Evolutionary conservation across 2,797 vertebrate species (phyloP).

Genomic region (Acanthurus tractus): DNA sequence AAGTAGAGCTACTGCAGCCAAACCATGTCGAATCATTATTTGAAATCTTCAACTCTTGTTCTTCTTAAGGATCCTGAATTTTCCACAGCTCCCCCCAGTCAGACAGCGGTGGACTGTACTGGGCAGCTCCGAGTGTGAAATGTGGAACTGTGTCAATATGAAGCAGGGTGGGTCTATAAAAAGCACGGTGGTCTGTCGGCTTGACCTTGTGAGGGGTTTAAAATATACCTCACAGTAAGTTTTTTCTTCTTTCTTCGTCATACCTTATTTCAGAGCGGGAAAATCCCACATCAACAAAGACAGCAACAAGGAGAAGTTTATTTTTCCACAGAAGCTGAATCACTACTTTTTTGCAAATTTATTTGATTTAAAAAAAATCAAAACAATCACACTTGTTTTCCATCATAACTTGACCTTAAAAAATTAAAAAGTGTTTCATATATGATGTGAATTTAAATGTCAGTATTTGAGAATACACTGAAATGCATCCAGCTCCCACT

Average conservation of each 20-base stretch:
- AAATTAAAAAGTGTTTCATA: conserved; percentile 41
- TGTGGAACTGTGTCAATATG: conserved; percentile 28
- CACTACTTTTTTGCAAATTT: background rate
- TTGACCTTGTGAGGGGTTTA: conserved; percentile 48
- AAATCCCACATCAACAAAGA: conserved; percentile 33
- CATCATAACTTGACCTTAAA: conserved; percentile 21
- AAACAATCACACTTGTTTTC: conserved; percentile 28
- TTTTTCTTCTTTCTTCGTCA: conserved; percentile 9
- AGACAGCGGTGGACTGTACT: background rate
- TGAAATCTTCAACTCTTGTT: conserved; percentile 13
- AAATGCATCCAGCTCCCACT: conserved; percentile 48
- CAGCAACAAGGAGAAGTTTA: background rate
- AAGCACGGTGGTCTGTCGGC: conserved; percentile 53
- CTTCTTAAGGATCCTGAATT: conserved; percentile 17
- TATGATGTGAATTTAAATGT: conserved; percentile 9
- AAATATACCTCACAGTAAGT: conserved; percentile 40
- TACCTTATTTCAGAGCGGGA: conserved; percentile 17
- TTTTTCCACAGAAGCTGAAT: conserved; percentile 21
- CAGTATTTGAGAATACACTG: conserved; percentile 27
- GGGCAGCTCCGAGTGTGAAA: conserved; percentile 38
- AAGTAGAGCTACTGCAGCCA: conserved; percentile 23
- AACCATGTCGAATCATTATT: conserved; percentile 36
- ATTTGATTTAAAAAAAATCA: conserved; percentile 20
- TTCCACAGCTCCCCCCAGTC: conserved; percentile 15
- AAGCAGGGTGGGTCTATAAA: conserved; percentile 57